These are phyloP conservation scores for Tachuris rubrigastra DNA, from an alignment of 2,113 vertebrate genomes.

Conservation along the genomic window DNA sequence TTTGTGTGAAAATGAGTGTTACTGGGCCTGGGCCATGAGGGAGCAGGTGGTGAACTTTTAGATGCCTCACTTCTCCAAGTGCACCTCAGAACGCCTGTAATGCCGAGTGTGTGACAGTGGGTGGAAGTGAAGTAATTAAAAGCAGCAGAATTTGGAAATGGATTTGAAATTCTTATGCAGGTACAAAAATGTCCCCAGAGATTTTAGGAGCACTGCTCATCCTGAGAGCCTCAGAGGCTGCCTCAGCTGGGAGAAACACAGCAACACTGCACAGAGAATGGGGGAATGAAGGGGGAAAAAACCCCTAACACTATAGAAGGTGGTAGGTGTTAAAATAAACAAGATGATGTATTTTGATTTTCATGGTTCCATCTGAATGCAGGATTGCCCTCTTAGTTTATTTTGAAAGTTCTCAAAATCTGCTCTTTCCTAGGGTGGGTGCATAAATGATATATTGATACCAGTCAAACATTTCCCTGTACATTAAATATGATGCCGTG, in stretches of 20 bases:
- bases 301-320: neutral
- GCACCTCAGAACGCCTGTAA: neutral
- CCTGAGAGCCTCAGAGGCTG: neutral
- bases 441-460: neutral
- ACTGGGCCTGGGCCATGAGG: neutral
- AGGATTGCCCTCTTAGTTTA: neutral
- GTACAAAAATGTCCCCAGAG: neutral
- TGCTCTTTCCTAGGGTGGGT: neutral
- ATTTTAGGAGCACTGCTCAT: neutral
- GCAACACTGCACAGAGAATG: neutral
- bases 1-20: neutral
- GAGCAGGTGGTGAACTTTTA: neutral
- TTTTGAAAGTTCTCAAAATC: neutral
- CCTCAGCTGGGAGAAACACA: neutral
- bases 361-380: neutral
- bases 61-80: neutral
- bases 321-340: neutral
- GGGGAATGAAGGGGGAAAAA: neutral
- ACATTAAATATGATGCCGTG: neutral
- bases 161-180: conserved; percentile 21
- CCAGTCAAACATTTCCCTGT: neutral
- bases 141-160: conserved; percentile 17
- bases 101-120: neutral
- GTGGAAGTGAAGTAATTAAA: conserved; percentile 37
- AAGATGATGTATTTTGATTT: neutral